These are phyloP conservation scores for Caenorhabditis drosophilae DNA, from an alignment of 2,888 invertebrate species.

Conservation along the genomic window DNA sequence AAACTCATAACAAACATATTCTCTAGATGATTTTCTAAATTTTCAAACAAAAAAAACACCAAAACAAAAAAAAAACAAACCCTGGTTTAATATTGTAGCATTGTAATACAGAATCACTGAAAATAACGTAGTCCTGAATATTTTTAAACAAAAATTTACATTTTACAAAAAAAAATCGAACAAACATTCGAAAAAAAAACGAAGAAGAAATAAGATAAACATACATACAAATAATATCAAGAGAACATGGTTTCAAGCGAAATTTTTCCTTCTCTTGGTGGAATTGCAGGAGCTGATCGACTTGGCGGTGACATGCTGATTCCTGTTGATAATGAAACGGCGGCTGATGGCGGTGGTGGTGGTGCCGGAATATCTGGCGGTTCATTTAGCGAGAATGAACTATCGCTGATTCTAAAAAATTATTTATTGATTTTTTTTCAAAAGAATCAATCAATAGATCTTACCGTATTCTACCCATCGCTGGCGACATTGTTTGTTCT, in stretches of 20 bases:
- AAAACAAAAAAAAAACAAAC: no score
- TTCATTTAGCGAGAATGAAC: conserved; percentile 3
- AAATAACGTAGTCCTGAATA: no score
- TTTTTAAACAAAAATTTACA: no score
- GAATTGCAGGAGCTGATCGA: conserved; percentile 16
- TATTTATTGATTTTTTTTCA: neutral
- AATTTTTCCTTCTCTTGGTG: conserved; percentile 1
- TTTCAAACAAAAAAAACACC: no score
- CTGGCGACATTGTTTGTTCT: neutral
- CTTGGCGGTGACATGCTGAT: conserved; percentile 11
- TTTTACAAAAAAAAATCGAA: no score
- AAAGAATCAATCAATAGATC: neutral
- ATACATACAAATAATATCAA: no score
- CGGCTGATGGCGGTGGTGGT: conserved; percentile 11
- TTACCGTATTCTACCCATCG: neutral
- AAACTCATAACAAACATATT: no score
- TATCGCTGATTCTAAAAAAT: neutral
- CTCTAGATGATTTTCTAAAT: no score
- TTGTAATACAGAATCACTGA: no score
- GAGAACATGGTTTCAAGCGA: neutral
- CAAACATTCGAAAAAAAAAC: no score
- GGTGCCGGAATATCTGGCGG: conserved; percentile 23
- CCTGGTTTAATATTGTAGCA: no score
- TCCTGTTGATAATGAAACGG: neutral
- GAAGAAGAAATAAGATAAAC: no score